A percentile compares a stretch with the other conserved stretches of the same genome.
These are phyloP conservation scores for Lepus timidus DNA, from an alignment of 2,113 vertebrate species.

Conservation along the genomic window DNA sequence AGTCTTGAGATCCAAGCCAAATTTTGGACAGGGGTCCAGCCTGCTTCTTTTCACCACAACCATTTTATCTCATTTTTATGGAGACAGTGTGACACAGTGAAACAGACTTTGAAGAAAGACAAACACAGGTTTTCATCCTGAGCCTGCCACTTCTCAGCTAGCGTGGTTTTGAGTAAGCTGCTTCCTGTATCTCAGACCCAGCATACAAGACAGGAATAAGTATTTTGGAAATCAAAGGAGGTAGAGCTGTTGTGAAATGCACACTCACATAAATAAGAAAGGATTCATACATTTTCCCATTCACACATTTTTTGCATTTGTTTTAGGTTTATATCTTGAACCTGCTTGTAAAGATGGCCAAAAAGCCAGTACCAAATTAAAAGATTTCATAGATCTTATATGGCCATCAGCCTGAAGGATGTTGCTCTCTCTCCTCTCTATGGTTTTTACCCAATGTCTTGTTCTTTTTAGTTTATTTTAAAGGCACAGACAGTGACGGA, in stretches of 20 bases:
- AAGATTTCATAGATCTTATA: neutral
- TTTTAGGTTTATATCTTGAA: neutral
- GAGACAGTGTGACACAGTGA: neutral
- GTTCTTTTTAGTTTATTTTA: neutral
- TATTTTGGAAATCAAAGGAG: conserved; percentile 47
- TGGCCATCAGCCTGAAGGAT: neutral
- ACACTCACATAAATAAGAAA: neutral
- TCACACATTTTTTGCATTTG: neutral
- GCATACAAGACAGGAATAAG: neutral
- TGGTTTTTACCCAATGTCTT: neutral
- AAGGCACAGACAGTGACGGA: no score
- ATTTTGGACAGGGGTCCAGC: accelerated
- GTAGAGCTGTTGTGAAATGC: neutral
- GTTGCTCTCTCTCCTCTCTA: neutral
- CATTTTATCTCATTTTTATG: neutral
- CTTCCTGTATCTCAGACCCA: neutral
- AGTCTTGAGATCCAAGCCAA: neutral
- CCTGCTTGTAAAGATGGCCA: neutral
- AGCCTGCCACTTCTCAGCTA: neutral
- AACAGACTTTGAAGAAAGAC: neutral
- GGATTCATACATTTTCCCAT: neutral
- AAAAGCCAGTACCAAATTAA: neutral
- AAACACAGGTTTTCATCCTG: neutral
- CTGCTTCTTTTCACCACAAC: neutral
- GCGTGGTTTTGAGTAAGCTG: neutral